Evolutionary conservation across 2,888 invertebrate species (phyloP).

Genomic region (Lasioglossum lativentre): DNA sequence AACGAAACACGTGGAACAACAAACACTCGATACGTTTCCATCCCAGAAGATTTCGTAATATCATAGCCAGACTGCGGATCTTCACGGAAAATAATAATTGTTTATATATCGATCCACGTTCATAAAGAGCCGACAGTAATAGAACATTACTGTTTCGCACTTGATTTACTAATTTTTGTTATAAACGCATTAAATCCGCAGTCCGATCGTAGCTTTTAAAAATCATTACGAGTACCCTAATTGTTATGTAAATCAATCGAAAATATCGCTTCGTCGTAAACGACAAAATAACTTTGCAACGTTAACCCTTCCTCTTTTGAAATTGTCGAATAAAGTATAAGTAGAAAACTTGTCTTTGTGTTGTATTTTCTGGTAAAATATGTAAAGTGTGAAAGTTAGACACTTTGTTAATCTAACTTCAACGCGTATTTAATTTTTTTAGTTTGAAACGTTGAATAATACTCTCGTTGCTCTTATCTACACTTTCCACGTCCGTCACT

Average conservation of each 20-base stretch:
- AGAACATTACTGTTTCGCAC: neutral
- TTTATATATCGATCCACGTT: neutral
- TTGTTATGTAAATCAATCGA: conserved; percentile 23
- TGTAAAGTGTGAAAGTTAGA: neutral
- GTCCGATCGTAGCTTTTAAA: neutral
- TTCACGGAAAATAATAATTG: neutral
- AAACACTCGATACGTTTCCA: neutral
- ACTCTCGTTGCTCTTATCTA: neutral
- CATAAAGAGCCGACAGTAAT: neutral
- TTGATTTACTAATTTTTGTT: neutral
- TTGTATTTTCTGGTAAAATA: neutral
- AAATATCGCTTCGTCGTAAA: conserved; percentile 25
- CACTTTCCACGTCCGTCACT: neutral
- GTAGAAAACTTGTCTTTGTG: neutral
- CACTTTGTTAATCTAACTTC: no score
- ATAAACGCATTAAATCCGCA: neutral
- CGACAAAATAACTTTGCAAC: conserved; percentile 7
- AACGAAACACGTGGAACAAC: neutral
- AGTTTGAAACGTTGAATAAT: neutral
- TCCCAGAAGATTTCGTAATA: neutral
- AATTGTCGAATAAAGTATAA: neutral
- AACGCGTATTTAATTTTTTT: neutral
- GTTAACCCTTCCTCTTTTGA: neutral
- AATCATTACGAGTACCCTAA: neutral
- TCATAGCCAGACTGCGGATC: neutral